Conservation (phyloP, 2,113 vertebrate genomes). For the Seriola quinqueradiata region DNA sequence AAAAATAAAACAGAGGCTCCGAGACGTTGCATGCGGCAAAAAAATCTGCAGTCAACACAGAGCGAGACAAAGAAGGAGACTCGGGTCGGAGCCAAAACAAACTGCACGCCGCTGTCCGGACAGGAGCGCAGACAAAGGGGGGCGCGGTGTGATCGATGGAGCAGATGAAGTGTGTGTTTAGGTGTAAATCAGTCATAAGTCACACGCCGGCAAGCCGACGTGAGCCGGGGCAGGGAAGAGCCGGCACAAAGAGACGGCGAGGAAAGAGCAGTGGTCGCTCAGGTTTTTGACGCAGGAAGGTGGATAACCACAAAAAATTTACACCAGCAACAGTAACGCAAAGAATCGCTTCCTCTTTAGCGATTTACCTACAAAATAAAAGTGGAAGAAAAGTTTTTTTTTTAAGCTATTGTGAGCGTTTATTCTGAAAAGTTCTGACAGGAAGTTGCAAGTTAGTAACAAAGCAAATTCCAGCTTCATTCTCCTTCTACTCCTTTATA, state of each 20-base stretch:
- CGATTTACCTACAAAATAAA: too few relatives aligned
- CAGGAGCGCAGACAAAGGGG: conserved; percentile 18
- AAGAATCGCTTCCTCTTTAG: too few relatives aligned
- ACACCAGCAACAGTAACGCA: too few relatives aligned
- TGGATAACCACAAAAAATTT: not conserved
- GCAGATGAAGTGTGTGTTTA: conserved; percentile 18
- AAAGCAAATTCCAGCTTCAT: too few relatives aligned
- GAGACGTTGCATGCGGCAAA: not conserved
- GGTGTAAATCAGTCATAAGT: conserved; percentile 42
- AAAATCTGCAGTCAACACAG: conserved; percentile 2
- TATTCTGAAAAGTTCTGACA: too few relatives aligned
- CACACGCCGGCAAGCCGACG: not conserved
- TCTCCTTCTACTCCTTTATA: too few relatives aligned
- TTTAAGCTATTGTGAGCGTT: too few relatives aligned
- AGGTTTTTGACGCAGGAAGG: not conserved
- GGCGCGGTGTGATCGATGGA: not conserved
- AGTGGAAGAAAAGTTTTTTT: too few relatives aligned
- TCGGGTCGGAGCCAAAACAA: conserved; percentile 31
- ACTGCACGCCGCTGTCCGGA: conserved; percentile 13
- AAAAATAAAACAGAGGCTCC: not conserved
- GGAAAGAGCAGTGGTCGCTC: too few relatives aligned
- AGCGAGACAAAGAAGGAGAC: conserved; percentile 25
- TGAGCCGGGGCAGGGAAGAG: not conserved
- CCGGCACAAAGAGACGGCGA: too few relatives aligned
- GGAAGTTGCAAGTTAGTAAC: too few relatives aligned